These are phyloP conservation scores for Poeciliopsis retropinna DNA, from an alignment of 2,113 vertebrate species.

Conservation along the genomic window DNA sequence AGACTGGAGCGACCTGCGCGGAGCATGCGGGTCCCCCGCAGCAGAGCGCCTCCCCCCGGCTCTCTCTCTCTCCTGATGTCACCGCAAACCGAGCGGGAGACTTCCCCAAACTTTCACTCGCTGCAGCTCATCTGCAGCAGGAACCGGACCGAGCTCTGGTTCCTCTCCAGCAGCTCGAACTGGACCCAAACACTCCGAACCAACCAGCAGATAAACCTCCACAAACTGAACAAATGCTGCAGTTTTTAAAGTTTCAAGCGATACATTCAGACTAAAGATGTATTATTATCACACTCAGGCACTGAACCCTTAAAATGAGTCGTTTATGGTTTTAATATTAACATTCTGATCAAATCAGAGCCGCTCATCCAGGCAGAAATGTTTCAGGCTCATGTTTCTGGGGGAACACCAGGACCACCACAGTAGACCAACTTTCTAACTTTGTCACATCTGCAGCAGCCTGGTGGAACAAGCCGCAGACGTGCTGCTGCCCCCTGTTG, in stretches of 20 bases:
- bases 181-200: conserved; percentile 23
- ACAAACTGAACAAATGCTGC: background rate
- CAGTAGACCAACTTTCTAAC: background rate
- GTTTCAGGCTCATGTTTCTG: background rate
- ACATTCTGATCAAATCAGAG: background rate
- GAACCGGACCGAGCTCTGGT: conserved; percentile 14
- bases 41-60: conserved; percentile 35
- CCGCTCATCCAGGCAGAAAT: too few species aligned
- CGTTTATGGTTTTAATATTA: background rate
- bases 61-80: conserved; percentile 77
- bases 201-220: conserved; percentile 4
- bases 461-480: conserved; percentile 14
- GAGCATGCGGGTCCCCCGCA: conserved; percentile 66
- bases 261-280: background rate
- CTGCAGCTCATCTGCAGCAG: conserved; percentile 28
- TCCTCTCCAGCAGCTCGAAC: conserved; percentile 4
- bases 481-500: conserved; percentile 72
- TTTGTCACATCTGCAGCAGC: background rate
- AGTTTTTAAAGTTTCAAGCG: too few species aligned
- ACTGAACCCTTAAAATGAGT: too few species aligned
- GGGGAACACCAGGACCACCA: background rate
- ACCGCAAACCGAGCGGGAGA: conserved; percentile 40
- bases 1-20: conserved; percentile 51
- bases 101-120: conserved; percentile 59
- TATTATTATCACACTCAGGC: background rate